Base-by-base conservation (phyloP, 2,797 vertebrate species). In the Aratinga solstitialis region DNA sequence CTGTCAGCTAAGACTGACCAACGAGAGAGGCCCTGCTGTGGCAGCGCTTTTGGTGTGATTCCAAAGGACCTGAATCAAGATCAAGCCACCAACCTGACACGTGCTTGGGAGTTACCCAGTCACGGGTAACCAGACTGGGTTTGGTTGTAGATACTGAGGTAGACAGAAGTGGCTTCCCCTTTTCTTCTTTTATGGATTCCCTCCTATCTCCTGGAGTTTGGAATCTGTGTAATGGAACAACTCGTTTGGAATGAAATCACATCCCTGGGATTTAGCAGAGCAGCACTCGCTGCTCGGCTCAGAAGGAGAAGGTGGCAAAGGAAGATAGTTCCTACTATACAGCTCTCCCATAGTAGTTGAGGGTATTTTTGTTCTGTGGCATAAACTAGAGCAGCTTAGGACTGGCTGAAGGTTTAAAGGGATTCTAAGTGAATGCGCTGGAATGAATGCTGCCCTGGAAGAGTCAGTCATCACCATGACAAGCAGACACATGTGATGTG, bases 401-500 rank as follows among this genome's bases (percentile, higher is more conserved):
- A 32, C 82, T 76, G 77, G 19, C 50, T 26, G 13, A 50, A 53
- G 22, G 40, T 54, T 68, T 20, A 24, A 30, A 40, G 32, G 66
- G 36, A 61, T 71, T 53, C 0, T 24, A 6, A 50, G n/a, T 10
- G 45, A 30, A 6, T 3, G 27, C 43, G 59, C 9, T 65, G 51
- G 74, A 7, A 20, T 9, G 66, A 54, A 17, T 50, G 72, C 53
- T 56, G 56, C 36, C 69, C 43, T 4, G 4, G 22, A 32, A 58
- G 79, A 48, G 29, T 17, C 58, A 2, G 18, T 42, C 61, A 32
- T 45, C 59, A 5, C 13, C 10, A 42, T 11, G 47, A 32, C 29
- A 26, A 63, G 63, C 48, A 7, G 11, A 4, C 9, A 0, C 0
- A 7, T 62, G 89, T 21, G 2, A 13, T 4, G 71, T 30, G 40